Evolutionary conservation across 2,797 vertebrate genomes (phyloP).

Genomic region (Macrochelys suwanniensis): DNA sequence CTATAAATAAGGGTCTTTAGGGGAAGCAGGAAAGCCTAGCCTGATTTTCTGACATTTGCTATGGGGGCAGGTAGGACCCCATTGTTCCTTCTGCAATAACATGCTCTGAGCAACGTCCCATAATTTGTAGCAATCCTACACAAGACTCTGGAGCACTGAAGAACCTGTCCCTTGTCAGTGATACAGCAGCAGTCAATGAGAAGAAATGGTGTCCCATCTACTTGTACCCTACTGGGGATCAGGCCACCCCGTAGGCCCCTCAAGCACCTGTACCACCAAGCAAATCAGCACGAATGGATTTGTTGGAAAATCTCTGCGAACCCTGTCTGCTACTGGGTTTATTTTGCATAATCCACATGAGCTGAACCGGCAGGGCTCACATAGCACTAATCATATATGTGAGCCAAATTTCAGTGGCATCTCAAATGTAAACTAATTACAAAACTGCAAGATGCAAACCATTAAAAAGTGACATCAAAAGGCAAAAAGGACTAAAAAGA

Average conservation of each 20-base stretch:
- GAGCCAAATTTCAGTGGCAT: slow-evolving; percentile 27
- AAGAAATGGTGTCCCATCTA: not conserved
- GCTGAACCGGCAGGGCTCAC: not conserved
- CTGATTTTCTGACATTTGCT: not conserved
- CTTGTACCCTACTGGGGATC: not conserved
- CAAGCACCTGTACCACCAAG: not conserved
- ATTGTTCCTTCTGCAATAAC: not conserved
- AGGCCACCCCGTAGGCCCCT: not conserved
- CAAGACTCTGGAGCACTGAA: not conserved
- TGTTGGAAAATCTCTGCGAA: not conserved
- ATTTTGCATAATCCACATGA: not conserved
- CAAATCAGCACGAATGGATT: not conserved
- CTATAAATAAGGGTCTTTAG: not conserved
- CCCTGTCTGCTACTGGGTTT: not conserved
- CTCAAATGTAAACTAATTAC: not conserved
- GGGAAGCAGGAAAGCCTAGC: not conserved
- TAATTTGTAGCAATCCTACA: not conserved
- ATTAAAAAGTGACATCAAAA: slow-evolving; percentile 20
- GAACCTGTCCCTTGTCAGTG: not conserved
- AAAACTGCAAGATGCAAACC: not conserved
- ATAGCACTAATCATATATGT: slow-evolving; percentile 16
- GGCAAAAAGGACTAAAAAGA: not conserved
- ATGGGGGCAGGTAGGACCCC: not conserved
- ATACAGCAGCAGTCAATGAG: not conserved
- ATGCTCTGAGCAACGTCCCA: not conserved